Conservation (phyloP, 2,888 invertebrate genomes). For the Drosophila suboccidentalis region DNA sequence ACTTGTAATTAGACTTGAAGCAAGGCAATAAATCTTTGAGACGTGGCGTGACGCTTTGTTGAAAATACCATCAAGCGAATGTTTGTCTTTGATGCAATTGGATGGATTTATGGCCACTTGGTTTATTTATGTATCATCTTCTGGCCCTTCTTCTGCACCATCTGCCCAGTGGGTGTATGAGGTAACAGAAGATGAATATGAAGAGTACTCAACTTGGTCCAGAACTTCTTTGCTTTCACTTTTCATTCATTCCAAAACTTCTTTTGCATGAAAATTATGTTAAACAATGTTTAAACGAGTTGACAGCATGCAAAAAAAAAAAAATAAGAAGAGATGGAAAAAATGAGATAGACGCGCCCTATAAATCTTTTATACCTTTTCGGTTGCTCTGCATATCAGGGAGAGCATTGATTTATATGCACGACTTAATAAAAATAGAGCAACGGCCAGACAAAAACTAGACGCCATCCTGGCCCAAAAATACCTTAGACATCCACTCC, state of each 20-base stretch:
- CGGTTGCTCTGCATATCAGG: constrained; percentile 77
- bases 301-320: constrained; percentile 21
- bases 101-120: constrained; percentile 69
- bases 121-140: constrained; percentile 49
- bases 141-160: background rate
- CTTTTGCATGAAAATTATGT: constrained; percentile 58
- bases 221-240: constrained; percentile 14
- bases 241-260: constrained; percentile 44
- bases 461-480: constrained; percentile 68
- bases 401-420: constrained; percentile 83
- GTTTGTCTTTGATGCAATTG: constrained; percentile 68
- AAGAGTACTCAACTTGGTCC: background rate
- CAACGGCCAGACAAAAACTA: constrained; percentile 67
- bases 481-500: constrained; percentile 65
- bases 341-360: constrained; percentile 33
- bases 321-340: constrained; percentile 8
- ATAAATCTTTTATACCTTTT: constrained; percentile 84
- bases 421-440: constrained; percentile 80
- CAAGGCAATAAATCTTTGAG: constrained; percentile 64
- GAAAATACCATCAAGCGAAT: constrained; percentile 52
- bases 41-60: constrained; percentile 52
- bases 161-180: constrained; percentile 31
- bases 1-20: constrained; percentile 74
- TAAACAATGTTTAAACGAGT: constrained; percentile 64
- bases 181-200: background rate